Evolutionary conservation across 2,888 invertebrate species (phyloP).

Genomic region (Diarsia dahlii): DNA sequence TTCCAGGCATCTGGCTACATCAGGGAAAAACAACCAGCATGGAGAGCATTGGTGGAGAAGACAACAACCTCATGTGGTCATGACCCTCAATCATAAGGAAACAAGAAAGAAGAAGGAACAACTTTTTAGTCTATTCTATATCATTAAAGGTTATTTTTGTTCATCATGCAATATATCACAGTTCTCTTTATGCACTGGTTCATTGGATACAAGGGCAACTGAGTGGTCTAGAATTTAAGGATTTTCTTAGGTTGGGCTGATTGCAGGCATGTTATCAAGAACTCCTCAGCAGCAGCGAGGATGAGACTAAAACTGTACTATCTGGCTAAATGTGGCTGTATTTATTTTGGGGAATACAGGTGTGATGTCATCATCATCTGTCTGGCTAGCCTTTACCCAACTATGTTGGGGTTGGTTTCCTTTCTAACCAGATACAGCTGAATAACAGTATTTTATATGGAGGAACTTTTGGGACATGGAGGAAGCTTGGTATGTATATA

Average conservation of each 20-base stretch:
- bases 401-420: too few species aligned
- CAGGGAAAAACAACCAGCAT: background rate
- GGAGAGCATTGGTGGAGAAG: background rate
- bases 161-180: background rate
- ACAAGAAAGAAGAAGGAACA: background rate
- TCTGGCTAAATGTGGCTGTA: background rate
- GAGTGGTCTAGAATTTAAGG: background rate
- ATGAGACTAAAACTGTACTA: background rate
- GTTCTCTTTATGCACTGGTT: background rate
- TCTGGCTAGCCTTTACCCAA: too few species aligned
- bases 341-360: background rate
- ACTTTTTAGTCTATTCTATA: too few species aligned
- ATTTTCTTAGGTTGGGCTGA: background rate
- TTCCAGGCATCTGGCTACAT: background rate
- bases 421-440: too few species aligned
- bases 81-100: background rate
- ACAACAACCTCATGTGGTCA: background rate
- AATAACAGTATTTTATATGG: too few species aligned
- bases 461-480: too few species aligned
- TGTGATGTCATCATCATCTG: too few species aligned
- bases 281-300: background rate
- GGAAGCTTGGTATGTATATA: too few species aligned
- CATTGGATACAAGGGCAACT: background rate
- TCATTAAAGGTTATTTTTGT: background rate
- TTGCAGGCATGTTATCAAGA: background rate